Evolutionary conservation across 2,113 vertebrate genomes (phyloP).

Genomic region (Seriola rivoliana): DNA sequence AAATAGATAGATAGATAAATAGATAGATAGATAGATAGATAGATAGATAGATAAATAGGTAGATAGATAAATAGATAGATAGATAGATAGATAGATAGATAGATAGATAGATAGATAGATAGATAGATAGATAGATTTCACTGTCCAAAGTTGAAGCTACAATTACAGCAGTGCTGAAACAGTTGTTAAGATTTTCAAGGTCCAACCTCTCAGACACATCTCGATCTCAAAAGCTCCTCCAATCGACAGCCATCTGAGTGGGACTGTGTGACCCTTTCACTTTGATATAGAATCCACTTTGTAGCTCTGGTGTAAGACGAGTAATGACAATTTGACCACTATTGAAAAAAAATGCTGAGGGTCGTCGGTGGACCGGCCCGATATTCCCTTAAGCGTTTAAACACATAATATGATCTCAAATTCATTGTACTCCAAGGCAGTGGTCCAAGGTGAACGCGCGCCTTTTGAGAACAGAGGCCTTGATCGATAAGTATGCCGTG

Average conservation of each 20-base stretch:
- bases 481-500: slow-evolving; percentile 45
- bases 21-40: no score
- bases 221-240: not conserved
- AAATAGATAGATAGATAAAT: no score
- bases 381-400: slow-evolving; percentile 22
- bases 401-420: slow-evolving; percentile 36
- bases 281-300: not conserved
- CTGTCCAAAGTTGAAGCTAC: not conserved
- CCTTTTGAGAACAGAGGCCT: slow-evolving; percentile 23
- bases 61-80: not conserved
- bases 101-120: not conserved
- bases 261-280: slow-evolving; percentile 8
- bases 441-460: slow-evolving; percentile 17
- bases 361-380: not conserved
- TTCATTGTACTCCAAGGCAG: slow-evolving; percentile 25
- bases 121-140: not conserved
- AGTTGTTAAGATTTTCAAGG: not conserved
- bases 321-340: slow-evolving; percentile 12
- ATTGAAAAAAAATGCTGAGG: not conserved
- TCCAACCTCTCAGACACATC: not conserved
- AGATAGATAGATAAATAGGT: not conserved
- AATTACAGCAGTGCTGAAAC: not conserved
- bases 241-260: not conserved
- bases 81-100: no score
- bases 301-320: slow-evolving; percentile 3